phyloP scores from a whole-genome alignment of 1,140 invertebrate species.

The Drosophila bipectinata region DNA sequence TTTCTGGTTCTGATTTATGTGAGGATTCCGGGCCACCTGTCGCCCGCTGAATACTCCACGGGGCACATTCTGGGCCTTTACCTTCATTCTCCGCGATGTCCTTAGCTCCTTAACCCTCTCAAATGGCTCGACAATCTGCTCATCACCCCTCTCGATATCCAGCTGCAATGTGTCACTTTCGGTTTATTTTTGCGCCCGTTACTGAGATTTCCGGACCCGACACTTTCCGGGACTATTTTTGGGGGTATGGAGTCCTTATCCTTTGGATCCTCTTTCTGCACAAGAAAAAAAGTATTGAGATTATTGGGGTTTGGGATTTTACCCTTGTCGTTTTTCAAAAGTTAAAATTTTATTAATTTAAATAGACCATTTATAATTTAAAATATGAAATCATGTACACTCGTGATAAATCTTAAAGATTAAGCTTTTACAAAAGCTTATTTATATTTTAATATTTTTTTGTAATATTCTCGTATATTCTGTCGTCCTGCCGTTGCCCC shows the following conservation, averaged over 20 bases:
- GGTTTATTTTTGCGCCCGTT: slow-evolving; percentile 41
- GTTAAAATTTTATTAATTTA: too few relatives aligned
- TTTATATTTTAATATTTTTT: background rate
- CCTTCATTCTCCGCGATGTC: background rate
- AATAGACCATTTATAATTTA: too few relatives aligned
- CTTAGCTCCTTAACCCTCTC: background rate
- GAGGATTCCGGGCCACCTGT: slow-evolving; percentile 36
- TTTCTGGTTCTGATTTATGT: slow-evolving; percentile 42
- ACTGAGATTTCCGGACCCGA: slow-evolving; percentile 63
- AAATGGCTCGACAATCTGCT: slow-evolving; percentile 4
- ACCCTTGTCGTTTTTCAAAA: too few relatives aligned
- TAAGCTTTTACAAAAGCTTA: background rate
- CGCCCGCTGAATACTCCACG: slow-evolving; percentile 3
- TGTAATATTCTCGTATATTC: slow-evolving; percentile 1
- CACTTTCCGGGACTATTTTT: slow-evolving; percentile 36
- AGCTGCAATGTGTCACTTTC: slow-evolving; percentile 62
- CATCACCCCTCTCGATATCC: slow-evolving; percentile 20
- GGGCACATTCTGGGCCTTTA: background rate
- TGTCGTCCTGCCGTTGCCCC: background rate
- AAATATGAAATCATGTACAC: too few relatives aligned
- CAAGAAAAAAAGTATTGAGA: slow-evolving; percentile 1
- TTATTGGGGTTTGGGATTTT: too few relatives aligned
- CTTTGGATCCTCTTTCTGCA: slow-evolving; percentile 10
- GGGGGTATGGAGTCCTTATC: background rate
- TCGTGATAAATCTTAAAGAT: background rate